Conservation (phyloP, 2,888 invertebrate genomes). For the Callimorpha dominula region DNA sequence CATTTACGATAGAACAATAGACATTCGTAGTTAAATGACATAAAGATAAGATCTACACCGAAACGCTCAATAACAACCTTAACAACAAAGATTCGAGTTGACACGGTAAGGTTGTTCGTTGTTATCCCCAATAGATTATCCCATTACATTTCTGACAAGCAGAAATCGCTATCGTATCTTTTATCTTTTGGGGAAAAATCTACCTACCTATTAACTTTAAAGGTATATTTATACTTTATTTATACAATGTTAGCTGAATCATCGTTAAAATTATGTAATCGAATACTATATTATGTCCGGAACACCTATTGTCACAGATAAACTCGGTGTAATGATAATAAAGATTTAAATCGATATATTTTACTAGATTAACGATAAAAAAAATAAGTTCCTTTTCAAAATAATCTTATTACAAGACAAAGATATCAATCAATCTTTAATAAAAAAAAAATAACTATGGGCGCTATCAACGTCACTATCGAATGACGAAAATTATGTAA, state of each 20-base stretch:
- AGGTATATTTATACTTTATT: no score
- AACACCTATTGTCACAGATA: conserved; percentile 1
- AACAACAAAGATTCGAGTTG: background rate
- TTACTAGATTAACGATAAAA: background rate
- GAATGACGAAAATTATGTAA: background rate
- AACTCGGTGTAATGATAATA: background rate
- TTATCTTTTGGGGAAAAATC: background rate
- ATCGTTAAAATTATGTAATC: background rate
- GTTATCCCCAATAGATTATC: background rate
- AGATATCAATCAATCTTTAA: no score
- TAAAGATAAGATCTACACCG: background rate
- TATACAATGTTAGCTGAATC: no score
- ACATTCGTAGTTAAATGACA: background rate
- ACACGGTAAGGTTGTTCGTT: background rate
- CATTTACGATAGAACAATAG: background rate
- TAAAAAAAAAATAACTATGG: no score
- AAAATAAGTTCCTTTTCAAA: no score
- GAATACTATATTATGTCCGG: background rate
- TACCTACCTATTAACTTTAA: no score
- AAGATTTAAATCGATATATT: background rate
- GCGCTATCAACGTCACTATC: no score
- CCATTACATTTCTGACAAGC: background rate
- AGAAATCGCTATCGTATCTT: background rate
- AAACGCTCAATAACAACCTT: background rate
- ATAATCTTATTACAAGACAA: no score